Percentiles rank a stretch among this genome's conserved stretches.
These are phyloP conservation scores for Gorilla gorilla DNA, from an alignment of 2,113 vertebrate species.

Conservation along the genomic window DNA sequence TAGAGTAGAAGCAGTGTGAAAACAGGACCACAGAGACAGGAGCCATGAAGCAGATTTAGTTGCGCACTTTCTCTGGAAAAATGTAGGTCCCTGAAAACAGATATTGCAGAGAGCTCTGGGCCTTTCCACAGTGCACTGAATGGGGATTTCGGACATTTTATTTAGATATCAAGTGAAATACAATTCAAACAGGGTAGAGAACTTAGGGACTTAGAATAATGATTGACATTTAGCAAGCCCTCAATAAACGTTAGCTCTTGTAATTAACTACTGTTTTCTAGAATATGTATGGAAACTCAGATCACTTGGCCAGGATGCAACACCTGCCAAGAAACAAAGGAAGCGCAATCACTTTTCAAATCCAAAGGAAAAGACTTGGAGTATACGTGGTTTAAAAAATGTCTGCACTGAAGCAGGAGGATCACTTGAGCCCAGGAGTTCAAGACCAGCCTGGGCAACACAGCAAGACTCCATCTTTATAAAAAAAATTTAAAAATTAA, in stretches of 20 bases:
- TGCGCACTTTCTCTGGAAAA: neutral
- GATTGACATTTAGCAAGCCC: neutral
- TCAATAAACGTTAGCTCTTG: neutral
- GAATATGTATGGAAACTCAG: neutral
- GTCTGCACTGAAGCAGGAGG: too few species aligned
- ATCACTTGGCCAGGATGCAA: neutral
- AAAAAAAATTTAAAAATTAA: too few species aligned
- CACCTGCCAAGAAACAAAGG: neutral
- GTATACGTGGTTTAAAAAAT: neutral
- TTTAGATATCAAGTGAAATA: neutral
- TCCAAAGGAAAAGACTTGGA: neutral
- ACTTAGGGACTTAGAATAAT: neutral
- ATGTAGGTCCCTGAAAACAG: neutral
- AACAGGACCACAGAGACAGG: neutral
- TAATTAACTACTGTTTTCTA: neutral
- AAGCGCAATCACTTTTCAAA: neutral
- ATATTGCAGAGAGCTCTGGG: neutral
- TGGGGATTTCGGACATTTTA: neutral
- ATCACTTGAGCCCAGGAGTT: too few species aligned
- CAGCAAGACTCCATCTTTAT: too few species aligned
- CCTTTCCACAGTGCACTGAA: neutral
- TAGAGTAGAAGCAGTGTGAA: neutral
- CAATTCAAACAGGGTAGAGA: neutral
- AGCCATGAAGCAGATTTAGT: neutral
- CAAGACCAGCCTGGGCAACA: too few species aligned